Evolutionary conservation across 1,140 invertebrate species (phyloP), one percentile per base, ranked within the genome.

Genomic region (Saccostrea glomerata): DNA sequence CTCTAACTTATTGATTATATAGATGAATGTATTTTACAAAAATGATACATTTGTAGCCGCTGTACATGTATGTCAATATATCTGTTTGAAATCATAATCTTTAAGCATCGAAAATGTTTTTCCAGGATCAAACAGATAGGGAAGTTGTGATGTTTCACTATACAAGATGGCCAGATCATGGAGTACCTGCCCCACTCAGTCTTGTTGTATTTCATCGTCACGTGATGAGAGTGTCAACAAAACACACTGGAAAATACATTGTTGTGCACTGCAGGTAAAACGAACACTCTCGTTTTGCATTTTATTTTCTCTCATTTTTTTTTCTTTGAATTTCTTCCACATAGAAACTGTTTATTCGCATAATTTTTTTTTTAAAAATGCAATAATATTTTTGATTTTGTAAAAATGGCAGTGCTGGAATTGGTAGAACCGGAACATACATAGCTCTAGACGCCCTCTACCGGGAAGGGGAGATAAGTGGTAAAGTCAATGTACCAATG

Each of bases 401-500:
- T n/a, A n/a, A n/a, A 47, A 47, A 47, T 3, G 92, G 66, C 73
- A 94, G 94, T 86, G 93, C 94, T 40, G 94, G 94, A 5, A 93
- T 94, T 2, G 94, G 94, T 17, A 86, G 94, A 17, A 93, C 93
- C 0, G 94, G 94, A 3, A 94, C 94, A 15, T 94, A 93, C 86
- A 93, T 94, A 20, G 92, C 93, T 20, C 88, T 94, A 0, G 93
- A 94, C 86, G 87, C 89, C 11, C 88, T 94, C 20, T 88, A 91
- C 54, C 91, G 93, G n/a, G 89, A 93, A 54, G 90, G 91, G 5
- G 84, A 87, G 40, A 58, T 84, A 87, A 83, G 82, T 87, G n/a
- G 87, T 89, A n/a, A 90, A 91, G 15, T 95, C 2, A 92, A 94
- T 66, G 87, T 94, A 0, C 92, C 89, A 36, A 83, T 87, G 0